phyloP scores from a whole-genome alignment of 2,113 vertebrate species.

The Mirounga angustirostris region DNA sequence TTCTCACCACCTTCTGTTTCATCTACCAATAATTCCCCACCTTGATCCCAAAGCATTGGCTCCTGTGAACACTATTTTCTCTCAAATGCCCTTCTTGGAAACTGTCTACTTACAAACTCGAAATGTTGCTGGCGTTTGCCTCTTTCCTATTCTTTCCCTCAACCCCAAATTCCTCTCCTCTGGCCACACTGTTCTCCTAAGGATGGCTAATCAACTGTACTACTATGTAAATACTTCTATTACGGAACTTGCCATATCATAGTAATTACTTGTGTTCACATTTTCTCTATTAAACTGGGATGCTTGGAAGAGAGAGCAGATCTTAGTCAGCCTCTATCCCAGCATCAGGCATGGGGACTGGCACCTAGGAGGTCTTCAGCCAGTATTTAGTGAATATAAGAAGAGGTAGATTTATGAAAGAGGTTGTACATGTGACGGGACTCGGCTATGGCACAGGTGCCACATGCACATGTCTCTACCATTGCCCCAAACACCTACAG shows the following conservation, averaged over 20 bases:
- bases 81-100: background rate
- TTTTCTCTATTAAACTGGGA: background rate
- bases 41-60: background rate
- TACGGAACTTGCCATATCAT: background rate
- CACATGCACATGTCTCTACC: background rate
- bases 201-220: background rate
- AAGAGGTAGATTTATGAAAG: background rate
- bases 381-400: background rate
- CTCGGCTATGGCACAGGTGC: accelerated
- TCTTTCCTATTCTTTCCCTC: background rate
- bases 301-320: background rate
- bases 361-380: background rate
- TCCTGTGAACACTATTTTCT: background rate
- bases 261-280: background rate
- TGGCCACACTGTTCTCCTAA: background rate
- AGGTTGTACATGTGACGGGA: background rate
- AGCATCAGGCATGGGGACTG: background rate
- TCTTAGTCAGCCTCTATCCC: background rate
- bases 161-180: background rate
- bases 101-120: background rate
- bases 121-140: background rate
- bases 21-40: background rate
- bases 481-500: accelerated
- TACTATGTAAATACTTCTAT: background rate
- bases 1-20: background rate